Evolutionary conservation across 2,888 invertebrate species (phyloP).

Genomic region (Phyto melanocephala): DNA sequence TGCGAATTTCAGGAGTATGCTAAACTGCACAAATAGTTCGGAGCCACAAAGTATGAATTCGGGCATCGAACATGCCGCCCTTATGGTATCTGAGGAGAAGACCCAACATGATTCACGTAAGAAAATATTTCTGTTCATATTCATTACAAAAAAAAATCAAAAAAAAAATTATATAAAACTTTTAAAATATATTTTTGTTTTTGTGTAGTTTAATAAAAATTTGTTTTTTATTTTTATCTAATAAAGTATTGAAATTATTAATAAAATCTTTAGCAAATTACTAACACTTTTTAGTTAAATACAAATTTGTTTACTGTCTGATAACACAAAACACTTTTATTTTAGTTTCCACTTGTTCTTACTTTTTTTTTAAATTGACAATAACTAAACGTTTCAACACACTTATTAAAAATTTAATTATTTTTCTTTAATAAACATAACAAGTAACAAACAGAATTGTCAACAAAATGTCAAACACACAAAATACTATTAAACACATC

Average conservation of each 20-base stretch:
- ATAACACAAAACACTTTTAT: not conserved
- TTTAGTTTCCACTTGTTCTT: not conserved
- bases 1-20: conserved; percentile 91
- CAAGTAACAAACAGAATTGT: conserved; percentile 2
- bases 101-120: conserved; percentile 90
- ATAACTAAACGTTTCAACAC: not conserved
- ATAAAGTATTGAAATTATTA: not conserved
- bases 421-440: not conserved
- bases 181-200: conserved; percentile 25
- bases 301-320: not conserved
- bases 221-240: conserved; percentile 11
- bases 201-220: conserved; percentile 43
- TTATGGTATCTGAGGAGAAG: conserved; percentile 88
- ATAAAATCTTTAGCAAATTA: not conserved
- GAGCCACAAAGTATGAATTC: conserved; percentile 91
- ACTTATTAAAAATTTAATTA: not conserved
- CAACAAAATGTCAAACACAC: conserved; percentile 8
- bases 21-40: conserved; percentile 96
- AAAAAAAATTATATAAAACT: not conserved
- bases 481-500: conserved; percentile 22
- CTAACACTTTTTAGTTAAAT: not conserved
- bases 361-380: not conserved
- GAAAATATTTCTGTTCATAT: conserved; percentile 75
- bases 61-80: conserved; percentile 86
- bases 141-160: conserved; percentile 56